A percentile compares a stretch with the other conserved stretches of the same genome.
These are phyloP conservation scores for Parnassius apollo DNA, from an alignment of 2,888 invertebrate genomes.

Conservation along the genomic window DNA sequence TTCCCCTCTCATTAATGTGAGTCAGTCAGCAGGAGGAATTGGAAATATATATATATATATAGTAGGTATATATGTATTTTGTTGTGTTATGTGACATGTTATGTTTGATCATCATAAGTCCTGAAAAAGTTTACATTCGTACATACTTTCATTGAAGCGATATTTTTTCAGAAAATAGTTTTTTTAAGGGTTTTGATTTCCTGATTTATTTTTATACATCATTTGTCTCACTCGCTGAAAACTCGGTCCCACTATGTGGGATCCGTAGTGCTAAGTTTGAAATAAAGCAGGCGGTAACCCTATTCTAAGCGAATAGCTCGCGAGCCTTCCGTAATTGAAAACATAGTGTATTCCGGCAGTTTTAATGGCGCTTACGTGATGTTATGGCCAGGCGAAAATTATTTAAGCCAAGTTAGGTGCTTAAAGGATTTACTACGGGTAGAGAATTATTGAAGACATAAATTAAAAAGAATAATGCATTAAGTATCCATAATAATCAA, in stretches of 20 bases:
- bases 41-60: too few species aligned
- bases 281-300: constrained; percentile 45
- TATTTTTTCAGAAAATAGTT: too few species aligned
- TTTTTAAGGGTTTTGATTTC: too few species aligned
- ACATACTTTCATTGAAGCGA: too few species aligned
- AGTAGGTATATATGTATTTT: too few species aligned
- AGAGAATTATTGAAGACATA: too few species aligned
- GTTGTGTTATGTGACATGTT: too few species aligned
- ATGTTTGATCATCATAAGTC: too few species aligned
- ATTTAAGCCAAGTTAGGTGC: constrained; percentile 18
- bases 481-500: constrained; percentile 6
- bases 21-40: too few species aligned
- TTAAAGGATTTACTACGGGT: constrained; percentile 4
- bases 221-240: neutral
- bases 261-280: neutral
- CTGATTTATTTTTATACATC: too few species aligned
- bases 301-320: constrained; percentile 66
- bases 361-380: constrained; percentile 73
- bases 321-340: constrained; percentile 78
- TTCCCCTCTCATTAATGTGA: too few species aligned
- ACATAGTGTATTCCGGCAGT: constrained; percentile 71
- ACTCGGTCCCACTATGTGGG: neutral
- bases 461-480: neutral
- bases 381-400: constrained; percentile 34
- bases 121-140: too few species aligned